Evolutionary conservation across 1,140 invertebrate species (phyloP).

Genomic region (Arion vulgaris): DNA sequence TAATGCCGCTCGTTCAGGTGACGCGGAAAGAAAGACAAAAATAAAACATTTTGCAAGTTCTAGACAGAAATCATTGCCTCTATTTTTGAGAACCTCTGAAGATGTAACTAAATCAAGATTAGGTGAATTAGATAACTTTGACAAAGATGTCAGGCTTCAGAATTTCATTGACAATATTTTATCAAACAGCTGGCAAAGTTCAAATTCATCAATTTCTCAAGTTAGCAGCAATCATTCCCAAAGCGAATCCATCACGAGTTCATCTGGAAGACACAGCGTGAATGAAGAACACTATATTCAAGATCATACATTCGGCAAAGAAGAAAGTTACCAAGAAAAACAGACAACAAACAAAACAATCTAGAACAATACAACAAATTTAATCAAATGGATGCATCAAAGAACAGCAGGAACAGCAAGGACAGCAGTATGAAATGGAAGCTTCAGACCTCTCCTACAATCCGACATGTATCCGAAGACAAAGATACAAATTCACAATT

Average conservation of each 20-base stretch:
- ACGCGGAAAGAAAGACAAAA: slow-evolving; percentile 19
- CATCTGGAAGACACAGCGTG: not conserved
- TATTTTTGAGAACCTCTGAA: slow-evolving; percentile 64
- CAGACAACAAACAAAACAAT: not conserved
- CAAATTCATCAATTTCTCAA: slow-evolving; percentile 2
- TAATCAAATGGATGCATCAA: not conserved
- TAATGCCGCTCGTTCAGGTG: not conserved
- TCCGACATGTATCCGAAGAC: no score
- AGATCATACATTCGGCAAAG: not conserved
- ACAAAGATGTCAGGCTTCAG: slow-evolving; percentile 31
- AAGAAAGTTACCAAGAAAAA: not conserved
- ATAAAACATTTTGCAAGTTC: slow-evolving; percentile 55
- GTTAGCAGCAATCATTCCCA: slow-evolving; percentile 19
- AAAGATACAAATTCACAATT: no score
- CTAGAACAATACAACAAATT: not conserved
- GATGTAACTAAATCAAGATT: slow-evolving; percentile 54
- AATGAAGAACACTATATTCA: not conserved
- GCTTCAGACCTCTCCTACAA: not conserved
- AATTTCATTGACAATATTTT: slow-evolving; percentile 19
- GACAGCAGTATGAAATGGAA: not conserved
- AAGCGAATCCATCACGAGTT: slow-evolving; percentile 8
- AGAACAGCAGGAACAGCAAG: not conserved
- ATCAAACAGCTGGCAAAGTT: not conserved
- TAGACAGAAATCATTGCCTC: slow-evolving; percentile 63
- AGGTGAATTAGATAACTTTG: slow-evolving; percentile 41